These are phyloP conservation scores for Lepidocyrtoides sp. DNA, from an alignment of 2,888 invertebrate genomes.

Conservation along the genomic window DNA sequence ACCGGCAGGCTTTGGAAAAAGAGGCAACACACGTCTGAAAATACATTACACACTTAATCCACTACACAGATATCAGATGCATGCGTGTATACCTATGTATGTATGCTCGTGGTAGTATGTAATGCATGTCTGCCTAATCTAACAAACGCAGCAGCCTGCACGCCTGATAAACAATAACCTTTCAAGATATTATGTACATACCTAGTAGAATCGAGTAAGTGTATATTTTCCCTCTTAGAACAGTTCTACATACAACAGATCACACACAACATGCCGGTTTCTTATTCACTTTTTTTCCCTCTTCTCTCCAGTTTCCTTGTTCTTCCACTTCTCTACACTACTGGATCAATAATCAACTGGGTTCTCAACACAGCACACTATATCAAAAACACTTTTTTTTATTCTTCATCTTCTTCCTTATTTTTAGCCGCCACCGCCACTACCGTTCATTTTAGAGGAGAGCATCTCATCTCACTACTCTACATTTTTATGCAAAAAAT, in stretches of 20 bases:
- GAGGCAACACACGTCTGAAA: conserved; percentile 19
- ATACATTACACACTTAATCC: conserved; percentile 5
- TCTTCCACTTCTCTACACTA: conserved; percentile 27
- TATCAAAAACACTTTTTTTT: conserved; percentile 61
- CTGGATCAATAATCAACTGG: conserved; percentile 67
- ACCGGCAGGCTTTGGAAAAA: conserved; percentile 11
- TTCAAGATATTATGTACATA: too few relatives aligned
- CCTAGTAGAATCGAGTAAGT: background rate
- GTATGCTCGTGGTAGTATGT: too few relatives aligned
- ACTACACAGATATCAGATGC: conserved; percentile 32
- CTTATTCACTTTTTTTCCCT: conserved; percentile 22
- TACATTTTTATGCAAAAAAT: conserved; percentile 53
- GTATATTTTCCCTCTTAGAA: background rate
- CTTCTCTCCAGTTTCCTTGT: conserved; percentile 14
- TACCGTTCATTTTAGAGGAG: conserved; percentile 24
- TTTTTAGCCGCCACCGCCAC: conserved; percentile 41
- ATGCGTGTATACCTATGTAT: too few relatives aligned
- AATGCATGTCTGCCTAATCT: too few relatives aligned
- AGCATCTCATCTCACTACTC: conserved; percentile 48
- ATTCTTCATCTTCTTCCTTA: background rate
- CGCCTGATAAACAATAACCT: too few relatives aligned
- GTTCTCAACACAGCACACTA: conserved; percentile 58
- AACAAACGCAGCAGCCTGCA: background rate
- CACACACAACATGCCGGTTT: conserved; percentile 57
- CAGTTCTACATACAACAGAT: background rate